Evolutionary conservation across 2,113 vertebrate genomes (phyloP).

Genomic region (Atractosteus spatula): DNA sequence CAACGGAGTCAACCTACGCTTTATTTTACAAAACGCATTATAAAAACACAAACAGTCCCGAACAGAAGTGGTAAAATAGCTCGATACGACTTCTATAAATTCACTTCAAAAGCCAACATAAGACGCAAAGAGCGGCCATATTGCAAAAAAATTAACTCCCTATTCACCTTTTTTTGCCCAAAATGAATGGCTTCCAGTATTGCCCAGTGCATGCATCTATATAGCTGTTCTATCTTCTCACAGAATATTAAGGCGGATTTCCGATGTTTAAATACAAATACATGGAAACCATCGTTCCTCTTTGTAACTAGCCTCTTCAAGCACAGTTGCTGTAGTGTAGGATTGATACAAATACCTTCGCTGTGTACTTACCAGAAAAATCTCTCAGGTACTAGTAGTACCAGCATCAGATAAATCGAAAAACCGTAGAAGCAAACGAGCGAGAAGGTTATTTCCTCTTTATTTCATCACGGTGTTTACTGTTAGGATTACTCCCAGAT

Average conservation of each 20-base stretch:
- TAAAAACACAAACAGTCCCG: not conserved
- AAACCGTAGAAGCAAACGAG: not conserved
- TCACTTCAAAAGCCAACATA: slow-evolving; percentile 28
- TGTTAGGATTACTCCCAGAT: not conserved
- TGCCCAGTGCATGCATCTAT: not conserved
- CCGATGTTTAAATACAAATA: too few relatives aligned
- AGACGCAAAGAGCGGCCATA: slow-evolving; percentile 63
- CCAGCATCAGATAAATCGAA: slow-evolving; percentile 18
- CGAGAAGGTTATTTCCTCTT: slow-evolving; percentile 3
- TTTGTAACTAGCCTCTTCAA: not conserved
- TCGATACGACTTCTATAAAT: slow-evolving; percentile 11
- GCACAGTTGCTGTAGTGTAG: not conserved
- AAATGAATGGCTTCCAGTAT: slow-evolving; percentile 28
- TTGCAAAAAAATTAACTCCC: slow-evolving; percentile 60
- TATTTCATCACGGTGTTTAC: slow-evolving; percentile 8
- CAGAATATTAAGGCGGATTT: too few relatives aligned
- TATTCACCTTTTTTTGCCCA: slow-evolving; percentile 49
- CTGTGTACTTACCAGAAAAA: slow-evolving; percentile 27
- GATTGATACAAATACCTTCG: not conserved
- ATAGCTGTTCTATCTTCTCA: not conserved
- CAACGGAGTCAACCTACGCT: not conserved
- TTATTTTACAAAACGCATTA: not conserved
- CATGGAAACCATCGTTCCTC: too few relatives aligned
- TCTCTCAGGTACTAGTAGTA: slow-evolving; percentile 24
- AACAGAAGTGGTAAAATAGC: not conserved